These are phyloP conservation scores for Denticeps clupeoides DNA, from an alignment of 2,797 vertebrate species.

Conservation along the genomic window DNA sequence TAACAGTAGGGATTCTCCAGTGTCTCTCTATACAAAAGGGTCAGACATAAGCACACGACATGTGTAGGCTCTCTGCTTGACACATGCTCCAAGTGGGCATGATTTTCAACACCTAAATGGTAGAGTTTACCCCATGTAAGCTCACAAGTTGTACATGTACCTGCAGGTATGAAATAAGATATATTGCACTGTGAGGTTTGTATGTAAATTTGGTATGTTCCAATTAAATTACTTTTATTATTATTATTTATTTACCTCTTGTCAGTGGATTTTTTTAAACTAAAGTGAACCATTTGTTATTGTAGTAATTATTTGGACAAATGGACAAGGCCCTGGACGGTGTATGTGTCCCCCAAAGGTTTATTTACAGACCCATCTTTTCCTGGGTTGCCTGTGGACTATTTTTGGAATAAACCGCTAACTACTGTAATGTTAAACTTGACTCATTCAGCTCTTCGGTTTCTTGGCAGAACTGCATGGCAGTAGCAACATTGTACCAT, in stretches of 20 bases:
- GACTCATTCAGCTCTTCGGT: conserved; percentile 23
- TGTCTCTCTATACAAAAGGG: conserved; percentile 19
- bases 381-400: conserved; percentile 18
- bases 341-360: conserved; percentile 8
- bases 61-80: conserved; percentile 5
- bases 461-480: conserved; percentile 31
- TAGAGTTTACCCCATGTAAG: too few relatives aligned
- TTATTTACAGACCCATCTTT: conserved; percentile 18
- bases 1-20: conserved; percentile 32
- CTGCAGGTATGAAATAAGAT: too few relatives aligned
- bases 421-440: conserved; percentile 30
- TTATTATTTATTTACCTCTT: too few relatives aligned
- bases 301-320: too few relatives aligned
- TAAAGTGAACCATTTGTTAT: too few relatives aligned
- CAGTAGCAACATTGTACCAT: conserved; percentile 34
- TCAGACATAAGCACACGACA: conserved; percentile 23
- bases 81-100: too few relatives aligned
- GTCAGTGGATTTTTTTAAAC: background rate
- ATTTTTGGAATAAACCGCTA: conserved; percentile 35
- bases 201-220: too few relatives aligned
- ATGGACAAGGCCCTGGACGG: background rate
- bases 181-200: too few relatives aligned
- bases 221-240: too few relatives aligned
- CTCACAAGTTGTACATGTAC: too few relatives aligned
- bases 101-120: too few relatives aligned